phyloP scores from a whole-genome alignment of 2,113 vertebrate genomes.

The Nymphicus hollandicus region DNA sequence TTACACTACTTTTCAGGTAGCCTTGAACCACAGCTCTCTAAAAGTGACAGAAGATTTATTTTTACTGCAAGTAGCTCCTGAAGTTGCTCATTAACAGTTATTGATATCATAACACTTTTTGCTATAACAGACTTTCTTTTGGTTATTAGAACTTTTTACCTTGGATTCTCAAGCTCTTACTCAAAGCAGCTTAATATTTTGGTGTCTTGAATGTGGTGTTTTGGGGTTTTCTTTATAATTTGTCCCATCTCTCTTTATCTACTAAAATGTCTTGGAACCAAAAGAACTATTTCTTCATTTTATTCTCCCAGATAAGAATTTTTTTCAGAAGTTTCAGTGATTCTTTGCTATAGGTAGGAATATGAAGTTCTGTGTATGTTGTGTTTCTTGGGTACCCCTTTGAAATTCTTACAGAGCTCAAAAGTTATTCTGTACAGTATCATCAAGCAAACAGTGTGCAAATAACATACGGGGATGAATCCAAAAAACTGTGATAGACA shows the following conservation, averaged over 20 bases:
- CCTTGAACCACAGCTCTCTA: not conserved
- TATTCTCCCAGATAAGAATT: not conserved
- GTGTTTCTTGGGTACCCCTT: not conserved
- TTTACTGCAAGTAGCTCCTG: not conserved
- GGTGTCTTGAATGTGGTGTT: not conserved
- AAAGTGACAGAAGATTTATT: not conserved
- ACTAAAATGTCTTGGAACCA: not conserved
- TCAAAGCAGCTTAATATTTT: not conserved
- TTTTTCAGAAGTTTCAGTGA: not conserved
- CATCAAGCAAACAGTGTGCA: not conserved
- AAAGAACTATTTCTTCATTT: not conserved
- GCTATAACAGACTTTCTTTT: not conserved
- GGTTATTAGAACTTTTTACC: not conserved
- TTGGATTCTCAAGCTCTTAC: not conserved
- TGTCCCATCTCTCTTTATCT: conserved; percentile 45
- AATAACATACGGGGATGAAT: not conserved
- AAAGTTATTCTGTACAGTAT: not conserved
- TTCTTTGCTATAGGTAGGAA: not conserved
- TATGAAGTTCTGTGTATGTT: not conserved
- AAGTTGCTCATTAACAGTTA: conserved; percentile 24
- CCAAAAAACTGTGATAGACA: not conserved
- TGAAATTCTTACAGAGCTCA: not conserved
- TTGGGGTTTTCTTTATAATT: not conserved
- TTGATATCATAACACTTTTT: not conserved
- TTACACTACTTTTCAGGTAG: not conserved